A percentile compares a stretch with the other conserved stretches of the same genome.
Evolutionary conservation across 2,113 vertebrate species (phyloP).

Genomic region (Nyctibius bracteatus): DNA sequence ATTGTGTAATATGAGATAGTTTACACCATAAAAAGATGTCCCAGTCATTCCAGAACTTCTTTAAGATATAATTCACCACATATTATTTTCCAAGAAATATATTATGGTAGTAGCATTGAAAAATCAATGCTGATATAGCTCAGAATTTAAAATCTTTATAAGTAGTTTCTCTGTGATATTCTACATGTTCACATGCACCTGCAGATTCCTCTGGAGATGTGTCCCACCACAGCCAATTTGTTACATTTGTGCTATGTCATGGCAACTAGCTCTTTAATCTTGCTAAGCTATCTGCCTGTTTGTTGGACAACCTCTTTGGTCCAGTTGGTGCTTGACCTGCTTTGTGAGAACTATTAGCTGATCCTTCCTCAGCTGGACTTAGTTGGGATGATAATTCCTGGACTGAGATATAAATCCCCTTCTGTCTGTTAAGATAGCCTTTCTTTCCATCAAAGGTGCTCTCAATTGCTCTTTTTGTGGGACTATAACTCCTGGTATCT

Average conservation of each 20-base stretch:
- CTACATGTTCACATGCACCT: accelerated
- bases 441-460: not conserved
- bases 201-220: not conserved
- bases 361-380: not conserved
- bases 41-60: not conserved
- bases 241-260: accelerated
- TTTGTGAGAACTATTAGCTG: not conserved
- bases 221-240: not conserved
- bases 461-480: not conserved
- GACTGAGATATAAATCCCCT: not conserved
- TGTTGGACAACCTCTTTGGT: not conserved
- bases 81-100: not conserved
- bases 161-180: not conserved
- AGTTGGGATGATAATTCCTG: not conserved
- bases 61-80: not conserved
- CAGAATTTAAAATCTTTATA: not conserved
- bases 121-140: not conserved
- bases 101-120: not conserved
- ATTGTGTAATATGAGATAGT: not conserved
- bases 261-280: not conserved
- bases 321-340: not conserved
- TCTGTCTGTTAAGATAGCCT: not conserved
- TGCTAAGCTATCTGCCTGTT: not conserved
- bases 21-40: not conserved
- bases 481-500: not conserved